Conservation (phyloP, 2,797 vertebrate species). For the Epinephelus awoara region DNA sequence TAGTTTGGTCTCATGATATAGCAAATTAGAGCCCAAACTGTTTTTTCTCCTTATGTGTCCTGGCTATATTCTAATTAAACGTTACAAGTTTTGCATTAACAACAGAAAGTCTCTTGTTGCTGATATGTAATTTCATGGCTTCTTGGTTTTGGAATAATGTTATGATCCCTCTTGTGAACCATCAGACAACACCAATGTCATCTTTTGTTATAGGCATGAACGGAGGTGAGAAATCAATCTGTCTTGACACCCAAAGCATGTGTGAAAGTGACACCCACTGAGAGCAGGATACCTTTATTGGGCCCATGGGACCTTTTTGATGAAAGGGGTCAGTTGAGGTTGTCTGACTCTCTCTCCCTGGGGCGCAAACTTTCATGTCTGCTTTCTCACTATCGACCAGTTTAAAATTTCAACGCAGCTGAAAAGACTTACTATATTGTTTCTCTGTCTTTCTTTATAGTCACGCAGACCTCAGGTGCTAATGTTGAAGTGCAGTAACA, state of each 20-base stretch:
- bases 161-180: not conserved
- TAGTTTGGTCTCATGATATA: not conserved
- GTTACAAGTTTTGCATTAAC: not conserved
- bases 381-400: constrained; percentile 1
- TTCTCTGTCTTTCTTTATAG: not conserved
- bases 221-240: constrained; percentile 28
- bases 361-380: constrained; percentile 43
- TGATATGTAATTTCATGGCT: not conserved
- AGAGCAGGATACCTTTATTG: constrained; percentile 27
- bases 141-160: not conserved
- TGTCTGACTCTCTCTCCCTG: constrained; percentile 5
- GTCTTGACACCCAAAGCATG: constrained; percentile 17
- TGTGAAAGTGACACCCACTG: constrained; percentile 53
- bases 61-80: not conserved
- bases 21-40: no score
- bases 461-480: not conserved
- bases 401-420: constrained; percentile 22
- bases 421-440: constrained; percentile 1
- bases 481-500: not conserved
- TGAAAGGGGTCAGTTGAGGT: constrained; percentile 29
- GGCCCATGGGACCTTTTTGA: constrained; percentile 28
- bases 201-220: constrained; percentile 33
- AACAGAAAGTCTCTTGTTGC: not conserved
- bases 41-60: no score
- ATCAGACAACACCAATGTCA: constrained; percentile 28